A percentile compares a stretch with the other conserved stretches of the same genome.
Evolutionary conservation across 2,113 vertebrate genomes (phyloP).

Genomic region (Solea solea): DNA sequence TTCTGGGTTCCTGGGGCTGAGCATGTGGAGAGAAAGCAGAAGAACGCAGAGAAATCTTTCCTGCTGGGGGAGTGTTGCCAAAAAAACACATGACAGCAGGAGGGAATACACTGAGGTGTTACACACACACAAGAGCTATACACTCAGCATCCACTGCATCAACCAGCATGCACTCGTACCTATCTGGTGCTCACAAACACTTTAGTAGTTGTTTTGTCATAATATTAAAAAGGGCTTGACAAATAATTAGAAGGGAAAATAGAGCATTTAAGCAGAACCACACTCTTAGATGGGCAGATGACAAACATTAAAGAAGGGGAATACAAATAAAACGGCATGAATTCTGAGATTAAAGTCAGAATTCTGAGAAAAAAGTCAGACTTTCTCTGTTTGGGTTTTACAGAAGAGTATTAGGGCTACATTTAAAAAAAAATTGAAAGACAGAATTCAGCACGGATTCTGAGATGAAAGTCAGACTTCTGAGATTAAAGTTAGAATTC

Average conservation of each 20-base stretch:
- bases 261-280: no score
- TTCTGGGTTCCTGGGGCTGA: slow-evolving; percentile 30
- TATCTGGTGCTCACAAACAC: background rate
- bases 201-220: slow-evolving; percentile 12
- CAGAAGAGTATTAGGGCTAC: no score
- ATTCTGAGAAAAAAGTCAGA: no score
- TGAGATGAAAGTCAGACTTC: no score
- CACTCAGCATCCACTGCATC: background rate
- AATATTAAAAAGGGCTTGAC: background rate
- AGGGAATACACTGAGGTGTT: slow-evolving; percentile 13
- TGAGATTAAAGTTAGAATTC: no score
- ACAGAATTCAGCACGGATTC: no score
- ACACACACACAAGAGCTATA: slow-evolving; percentile 1
- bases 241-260: slow-evolving; percentile 15
- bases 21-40: slow-evolving; percentile 40
- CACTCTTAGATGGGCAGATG: no score
- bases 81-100: slow-evolving; percentile 13
- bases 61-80: slow-evolving; percentile 22
- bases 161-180: background rate
- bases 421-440: no score
- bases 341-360: no score
- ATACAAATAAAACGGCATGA: no score
- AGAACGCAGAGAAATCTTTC: slow-evolving; percentile 37
- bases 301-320: no score
- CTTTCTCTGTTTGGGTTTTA: no score